Conservation (phyloP, 2,797 vertebrate species). For the Ambastaia sidthimunki region DNA sequence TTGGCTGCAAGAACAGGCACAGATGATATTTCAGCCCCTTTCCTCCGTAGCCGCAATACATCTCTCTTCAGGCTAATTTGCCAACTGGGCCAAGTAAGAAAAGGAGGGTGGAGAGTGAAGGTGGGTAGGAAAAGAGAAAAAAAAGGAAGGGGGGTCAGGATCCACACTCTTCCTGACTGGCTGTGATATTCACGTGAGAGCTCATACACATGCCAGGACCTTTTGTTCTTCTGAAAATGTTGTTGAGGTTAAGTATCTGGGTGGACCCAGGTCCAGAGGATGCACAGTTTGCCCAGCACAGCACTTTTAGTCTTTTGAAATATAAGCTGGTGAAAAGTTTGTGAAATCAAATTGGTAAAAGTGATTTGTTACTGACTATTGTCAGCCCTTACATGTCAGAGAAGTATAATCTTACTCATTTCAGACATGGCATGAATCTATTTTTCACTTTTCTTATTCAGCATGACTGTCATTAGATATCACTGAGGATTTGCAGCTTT, state of each 20-base stretch:
- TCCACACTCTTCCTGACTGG: constrained; percentile 63
- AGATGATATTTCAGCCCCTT: constrained; percentile 63
- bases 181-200: constrained; percentile 66
- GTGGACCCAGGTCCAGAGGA: constrained; percentile 40
- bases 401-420: constrained; percentile 62
- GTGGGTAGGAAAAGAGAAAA: constrained; percentile 21
- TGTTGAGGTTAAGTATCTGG: constrained; percentile 32
- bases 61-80: constrained; percentile 59
- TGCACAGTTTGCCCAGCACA: constrained; percentile 30
- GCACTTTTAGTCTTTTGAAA: constrained; percentile 46
- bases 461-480: constrained; percentile 69
- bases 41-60: constrained; percentile 63
- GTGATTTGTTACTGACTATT: constrained; percentile 58
- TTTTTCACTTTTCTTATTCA: constrained; percentile 40
- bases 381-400: constrained; percentile 43
- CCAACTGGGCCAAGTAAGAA: constrained; percentile 67
- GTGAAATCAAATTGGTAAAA: constrained; percentile 56
- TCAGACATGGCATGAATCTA: constrained; percentile 11
- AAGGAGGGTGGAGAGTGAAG: constrained; percentile 26
- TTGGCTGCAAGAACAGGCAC: constrained; percentile 37
- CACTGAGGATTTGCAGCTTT: constrained; percentile 48
- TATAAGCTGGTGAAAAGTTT: constrained; percentile 28
- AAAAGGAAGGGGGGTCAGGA: constrained; percentile 28
- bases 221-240: constrained; percentile 61
- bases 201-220: constrained; percentile 45